Conservation (phyloP, 2,113 vertebrate genomes). For the Zapornia atra region DNA sequence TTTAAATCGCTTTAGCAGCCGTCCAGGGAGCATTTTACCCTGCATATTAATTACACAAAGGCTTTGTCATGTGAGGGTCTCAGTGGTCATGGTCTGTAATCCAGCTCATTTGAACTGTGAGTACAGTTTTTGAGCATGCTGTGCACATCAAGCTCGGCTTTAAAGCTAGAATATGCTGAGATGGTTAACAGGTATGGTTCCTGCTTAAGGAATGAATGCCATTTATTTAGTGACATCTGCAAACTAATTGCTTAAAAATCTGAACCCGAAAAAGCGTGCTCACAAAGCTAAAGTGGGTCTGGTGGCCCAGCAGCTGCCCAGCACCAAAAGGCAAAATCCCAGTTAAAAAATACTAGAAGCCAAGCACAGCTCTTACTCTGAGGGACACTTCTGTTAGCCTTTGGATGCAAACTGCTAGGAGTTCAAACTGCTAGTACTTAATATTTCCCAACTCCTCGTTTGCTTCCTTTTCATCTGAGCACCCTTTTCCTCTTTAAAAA, state of each 20-base stretch:
- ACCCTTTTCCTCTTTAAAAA: neutral
- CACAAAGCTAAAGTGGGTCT: neutral
- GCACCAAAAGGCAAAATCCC: neutral
- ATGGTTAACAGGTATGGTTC: constrained; percentile 83
- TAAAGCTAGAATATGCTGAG: constrained; percentile 75
- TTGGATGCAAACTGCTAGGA: neutral
- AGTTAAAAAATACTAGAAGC: neutral
- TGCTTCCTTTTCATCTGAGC: neutral
- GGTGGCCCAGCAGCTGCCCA: neutral
- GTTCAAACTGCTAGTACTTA: neutral
- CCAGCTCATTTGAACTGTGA: constrained; percentile 87
- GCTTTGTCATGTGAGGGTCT: constrained; percentile 88
- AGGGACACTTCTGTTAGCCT: fast-evolving
- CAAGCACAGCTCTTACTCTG: fast-evolving
- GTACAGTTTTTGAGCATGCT: constrained; percentile 85
- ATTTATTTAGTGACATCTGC: constrained; percentile 81
- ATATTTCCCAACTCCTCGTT: fast-evolving
- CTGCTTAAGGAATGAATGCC: constrained; percentile 80
- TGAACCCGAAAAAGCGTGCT: neutral
- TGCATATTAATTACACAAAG: constrained; percentile 98
- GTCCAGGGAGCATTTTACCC: constrained; percentile 91
- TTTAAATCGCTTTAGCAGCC: constrained; percentile 92
- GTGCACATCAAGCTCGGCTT: constrained; percentile 81
- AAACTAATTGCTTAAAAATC: constrained; percentile 69
- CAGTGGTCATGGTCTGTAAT: constrained; percentile 88